Evolutionary conservation across 92 coral and sea anemone species (phyloP).

Genomic region (Phymanthus crucifer): DNA sequence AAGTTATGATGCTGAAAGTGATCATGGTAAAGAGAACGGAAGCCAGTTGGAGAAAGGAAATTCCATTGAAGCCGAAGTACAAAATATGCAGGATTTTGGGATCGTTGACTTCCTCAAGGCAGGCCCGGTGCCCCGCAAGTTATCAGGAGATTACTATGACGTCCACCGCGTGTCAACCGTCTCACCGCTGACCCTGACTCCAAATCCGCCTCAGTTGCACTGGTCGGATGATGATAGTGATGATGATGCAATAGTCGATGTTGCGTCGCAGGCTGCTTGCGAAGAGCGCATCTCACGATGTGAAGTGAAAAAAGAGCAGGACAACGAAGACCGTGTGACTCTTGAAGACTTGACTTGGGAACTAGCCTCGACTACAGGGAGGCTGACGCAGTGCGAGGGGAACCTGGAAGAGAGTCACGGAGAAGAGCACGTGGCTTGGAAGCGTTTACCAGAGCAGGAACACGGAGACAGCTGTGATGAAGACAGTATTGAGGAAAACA

Average conservation of each 20-base stretch:
- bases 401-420: constrained; percentile 41
- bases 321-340: constrained; percentile 84
- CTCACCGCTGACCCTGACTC: constrained; percentile 69
- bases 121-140: constrained; percentile 57
- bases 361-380: constrained; percentile 88
- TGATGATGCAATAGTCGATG: constrained; percentile 67
- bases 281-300: constrained; percentile 28
- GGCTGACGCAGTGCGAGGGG: constrained; percentile 71
- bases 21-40: constrained; percentile 14
- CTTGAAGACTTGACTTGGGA: constrained; percentile 92
- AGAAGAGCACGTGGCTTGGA: constrained; percentile 13
- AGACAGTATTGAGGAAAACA: constrained; percentile 84
- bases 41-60: constrained; percentile 9
- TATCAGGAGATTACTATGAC: constrained; percentile 51
- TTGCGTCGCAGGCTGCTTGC: constrained; percentile 33
- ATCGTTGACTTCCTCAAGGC: constrained; percentile 75
- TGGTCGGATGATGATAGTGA: constrained; percentile 89
- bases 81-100: constrained; percentile 74
- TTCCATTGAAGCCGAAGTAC: constrained; percentile 9
- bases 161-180: constrained; percentile 87
- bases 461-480: constrained; percentile 48
- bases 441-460: too few relatives aligned
- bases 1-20: neutral
- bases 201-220: constrained; percentile 73
- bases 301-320: constrained; percentile 71